Conservation (phyloP, 1,140 invertebrate species). For the Cydia fagiglandana region DNA sequence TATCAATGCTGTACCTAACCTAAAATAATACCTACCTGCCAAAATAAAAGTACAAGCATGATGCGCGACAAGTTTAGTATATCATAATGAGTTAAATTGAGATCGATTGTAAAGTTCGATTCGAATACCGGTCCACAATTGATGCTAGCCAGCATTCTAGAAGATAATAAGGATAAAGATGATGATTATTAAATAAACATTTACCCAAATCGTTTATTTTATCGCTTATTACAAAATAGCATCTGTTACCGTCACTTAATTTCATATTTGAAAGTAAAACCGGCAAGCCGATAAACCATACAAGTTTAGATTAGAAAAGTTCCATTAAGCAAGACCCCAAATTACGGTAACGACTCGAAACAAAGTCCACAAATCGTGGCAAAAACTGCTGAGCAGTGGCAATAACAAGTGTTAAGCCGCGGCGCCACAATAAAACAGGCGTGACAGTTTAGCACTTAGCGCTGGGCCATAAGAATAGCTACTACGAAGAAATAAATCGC, state of each 20-base stretch:
- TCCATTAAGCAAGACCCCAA: slow-evolving; percentile 30
- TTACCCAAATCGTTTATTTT: too few species aligned
- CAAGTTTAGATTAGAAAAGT: slow-evolving; percentile 30
- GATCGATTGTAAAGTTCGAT: too few species aligned
- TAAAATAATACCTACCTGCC: too few species aligned
- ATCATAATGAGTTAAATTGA: too few species aligned
- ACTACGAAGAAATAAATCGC: background rate
- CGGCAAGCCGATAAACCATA: slow-evolving; percentile 8
- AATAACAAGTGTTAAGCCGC: slow-evolving; percentile 28
- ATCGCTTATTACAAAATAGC: too few species aligned
- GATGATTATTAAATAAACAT: too few species aligned
- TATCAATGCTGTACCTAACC: too few species aligned
- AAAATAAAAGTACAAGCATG: too few species aligned
- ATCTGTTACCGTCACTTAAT: background rate
- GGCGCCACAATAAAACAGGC: slow-evolving; percentile 25
- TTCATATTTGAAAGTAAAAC: background rate
- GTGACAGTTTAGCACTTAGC: slow-evolving; percentile 31
- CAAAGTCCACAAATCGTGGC: slow-evolving; percentile 30
- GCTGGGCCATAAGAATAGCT: background rate
- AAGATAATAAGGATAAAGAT: too few species aligned
- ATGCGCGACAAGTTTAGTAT: too few species aligned
- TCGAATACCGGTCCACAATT: too few species aligned
- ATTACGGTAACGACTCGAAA: slow-evolving; percentile 32
- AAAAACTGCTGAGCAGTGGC: slow-evolving; percentile 21
- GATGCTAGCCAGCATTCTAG: too few species aligned